These are phyloP conservation scores for Siniperca knerii DNA, from an alignment of 2,113 vertebrate genomes.

Conservation along the genomic window DNA sequence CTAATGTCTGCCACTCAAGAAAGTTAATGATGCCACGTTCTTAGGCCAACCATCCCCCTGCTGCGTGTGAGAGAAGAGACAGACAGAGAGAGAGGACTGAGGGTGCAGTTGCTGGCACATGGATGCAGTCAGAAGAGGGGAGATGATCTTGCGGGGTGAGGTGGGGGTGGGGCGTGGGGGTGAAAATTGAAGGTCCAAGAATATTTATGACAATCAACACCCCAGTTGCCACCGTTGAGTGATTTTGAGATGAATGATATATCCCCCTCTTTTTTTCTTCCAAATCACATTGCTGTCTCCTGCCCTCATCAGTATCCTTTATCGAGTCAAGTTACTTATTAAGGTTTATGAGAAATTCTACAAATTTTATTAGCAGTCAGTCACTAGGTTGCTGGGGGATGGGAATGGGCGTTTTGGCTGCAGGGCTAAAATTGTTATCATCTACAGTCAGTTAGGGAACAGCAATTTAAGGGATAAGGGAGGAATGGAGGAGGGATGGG, in stretches of 20 bases:
- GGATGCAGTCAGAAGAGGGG: constrained; percentile 65
- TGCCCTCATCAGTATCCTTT: constrained; percentile 78
- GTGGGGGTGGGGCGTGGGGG: constrained; percentile 7
- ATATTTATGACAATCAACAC: constrained; percentile 92
- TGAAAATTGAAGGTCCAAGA: constrained; percentile 63
- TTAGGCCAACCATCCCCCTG: constrained; percentile 74
- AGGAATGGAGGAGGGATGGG: constrained; percentile 44
- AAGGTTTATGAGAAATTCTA: constrained; percentile 87
- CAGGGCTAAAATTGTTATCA: constrained; percentile 83
- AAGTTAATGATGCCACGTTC: constrained; percentile 85
- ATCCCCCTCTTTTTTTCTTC: constrained; percentile 23
- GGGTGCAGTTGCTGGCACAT: constrained; percentile 57
- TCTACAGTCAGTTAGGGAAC: constrained; percentile 77
- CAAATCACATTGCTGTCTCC: constrained; percentile 21
- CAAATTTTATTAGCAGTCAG: constrained; percentile 87
- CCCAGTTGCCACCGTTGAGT: constrained; percentile 85
- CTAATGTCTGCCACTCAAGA: constrained; percentile 88
- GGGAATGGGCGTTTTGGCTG: constrained; percentile 42
- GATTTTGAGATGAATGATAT: constrained; percentile 81
- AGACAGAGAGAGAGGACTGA: constrained; percentile 37
- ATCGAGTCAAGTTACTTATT: constrained; percentile 92
- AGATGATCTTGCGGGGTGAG: constrained; percentile 50
- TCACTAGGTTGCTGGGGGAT: constrained; percentile 65
- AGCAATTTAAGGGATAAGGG: constrained; percentile 74
- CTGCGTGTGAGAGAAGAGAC: constrained; percentile 52